Base-by-base conservation (phyloP, 2,888 invertebrate species). In the Ormyrus nitidulus region DNA sequence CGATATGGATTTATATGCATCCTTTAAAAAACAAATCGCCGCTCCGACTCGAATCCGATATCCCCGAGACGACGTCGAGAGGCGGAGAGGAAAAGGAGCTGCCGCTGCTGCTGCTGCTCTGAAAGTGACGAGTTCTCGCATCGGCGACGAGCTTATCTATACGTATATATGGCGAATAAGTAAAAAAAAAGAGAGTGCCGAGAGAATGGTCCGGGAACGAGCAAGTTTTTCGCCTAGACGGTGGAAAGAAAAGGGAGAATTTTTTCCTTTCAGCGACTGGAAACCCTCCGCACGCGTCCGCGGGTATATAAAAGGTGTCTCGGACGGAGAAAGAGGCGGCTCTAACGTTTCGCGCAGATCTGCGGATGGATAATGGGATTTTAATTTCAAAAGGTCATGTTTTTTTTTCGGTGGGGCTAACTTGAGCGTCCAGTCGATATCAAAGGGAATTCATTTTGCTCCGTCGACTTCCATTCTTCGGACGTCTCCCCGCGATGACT, bases 61-160 rank as follows among this genome's bases (percentile, higher is more conserved):
- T 19, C 2, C 1, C 19, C 19, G 19, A 19, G 19, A 19, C 19
- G 19, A 19, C 19, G 19, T 2, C 19, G 19, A 19, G 19, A 19
- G 19, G 19, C 19, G 19, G 19, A 19, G 19, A 19, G 19, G 19
- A 19, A 1, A 19, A 19, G 19, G 19, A 19, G 19, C 19, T 13
- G 13, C 13, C 2, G 19, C 19, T 19, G 19, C 19, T 19, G 19
- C 10, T 56, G 62, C 56, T 54, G 73, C 48, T 49, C 71, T 79
- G 79, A 79, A 69, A 73, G 73, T 79, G 73, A 79, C 62, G 73
- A 79, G 79, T 79, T 79, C 69, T 73, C 62, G 49, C 78, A 34
- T 56, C 68, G 73, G 10, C 62, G 73, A 73, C 49, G 51, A 53
- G 54, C 19, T 69, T 61, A 49, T 64, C 69, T 64, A 34, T 34